phyloP scores from a whole-genome alignment of 2,797 vertebrate species.

The Sebastes trivittatus region DNA sequence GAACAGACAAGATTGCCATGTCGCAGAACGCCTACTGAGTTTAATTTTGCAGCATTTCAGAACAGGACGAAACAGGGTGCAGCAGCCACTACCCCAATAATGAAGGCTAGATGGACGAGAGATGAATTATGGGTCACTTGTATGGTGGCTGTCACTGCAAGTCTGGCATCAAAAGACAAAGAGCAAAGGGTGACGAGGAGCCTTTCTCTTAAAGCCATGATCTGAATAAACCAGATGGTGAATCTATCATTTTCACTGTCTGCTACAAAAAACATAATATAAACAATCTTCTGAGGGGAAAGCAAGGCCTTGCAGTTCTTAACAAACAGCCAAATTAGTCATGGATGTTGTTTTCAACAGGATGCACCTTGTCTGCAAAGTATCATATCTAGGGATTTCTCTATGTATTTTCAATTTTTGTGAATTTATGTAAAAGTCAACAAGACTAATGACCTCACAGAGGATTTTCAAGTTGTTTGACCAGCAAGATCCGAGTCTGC shows the following conservation, averaged over 20 bases:
- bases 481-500: neutral
- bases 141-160: constrained; percentile 27
- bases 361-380: neutral
- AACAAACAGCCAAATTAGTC: neutral
- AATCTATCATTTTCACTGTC: constrained; percentile 11
- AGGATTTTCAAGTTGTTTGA: neutral
- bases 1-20: neutral
- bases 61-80: constrained; percentile 25
- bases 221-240: constrained; percentile 5
- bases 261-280: constrained; percentile 7
- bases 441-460: neutral
- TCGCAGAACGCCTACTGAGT: constrained; percentile 10
- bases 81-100: constrained; percentile 22
- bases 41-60: constrained; percentile 32
- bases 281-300: neutral
- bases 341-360: neutral
- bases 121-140: constrained; percentile 41
- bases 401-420: neutral
- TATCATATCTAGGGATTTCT: neutral
- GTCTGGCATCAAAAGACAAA: constrained; percentile 18
- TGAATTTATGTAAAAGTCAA: neutral
- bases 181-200: neutral
- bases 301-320: neutral
- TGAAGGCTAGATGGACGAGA: constrained; percentile 27
- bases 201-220: constrained; percentile 1